Base-by-base conservation (phyloP, 2,113 vertebrate genomes). In the Scomber colias region DNA sequence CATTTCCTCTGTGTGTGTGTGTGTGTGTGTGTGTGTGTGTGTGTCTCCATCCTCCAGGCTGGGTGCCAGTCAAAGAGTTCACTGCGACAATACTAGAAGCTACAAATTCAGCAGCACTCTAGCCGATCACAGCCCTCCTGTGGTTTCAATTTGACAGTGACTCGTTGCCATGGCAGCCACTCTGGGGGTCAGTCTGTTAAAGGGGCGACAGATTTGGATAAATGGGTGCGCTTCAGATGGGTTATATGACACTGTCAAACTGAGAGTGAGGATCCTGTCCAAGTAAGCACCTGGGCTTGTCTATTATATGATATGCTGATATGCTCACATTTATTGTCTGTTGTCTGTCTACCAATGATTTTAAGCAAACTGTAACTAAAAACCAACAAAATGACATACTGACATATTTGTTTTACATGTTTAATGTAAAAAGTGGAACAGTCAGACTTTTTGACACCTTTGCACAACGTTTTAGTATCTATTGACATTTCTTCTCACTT, bases 161-260 rank as follows among this genome's bases (percentile, higher is more conserved):
- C 69, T 59, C 56, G 82, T 85, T 83, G 71, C 65, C 56, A 78
- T 82, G 79, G 81, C 67, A 84, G 53, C 68, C 65, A 48, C 55
- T 19, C 51, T 44, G 46, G 51, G 27, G 77, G 77, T 76, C 53
- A 55, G 30, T 14, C 59, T n/a, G 57, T 73, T 68, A 63, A n/a
- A 30, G 63, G 17, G n/a, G 54, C 3, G 12, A 59, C 15, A 14
- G 62, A 45, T 55, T 21, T 0, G 4, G 16, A 77, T 70, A 53
- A 73, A 73, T 45, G 3, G 30, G 65, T 61, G 51, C 11, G 55
- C 27, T 8, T 67, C 60, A 59, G 35, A 56, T 44, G 57, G 31
- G 67, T 84, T 59, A 62, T 4, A 31, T 7, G 30, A 50, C 45
- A 75, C 45, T 55, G 48, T 75, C 3, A 66, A 27, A 27, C 17